phyloP scores from a whole-genome alignment of 2,797 vertebrate species.

The Channa striata region DNA sequence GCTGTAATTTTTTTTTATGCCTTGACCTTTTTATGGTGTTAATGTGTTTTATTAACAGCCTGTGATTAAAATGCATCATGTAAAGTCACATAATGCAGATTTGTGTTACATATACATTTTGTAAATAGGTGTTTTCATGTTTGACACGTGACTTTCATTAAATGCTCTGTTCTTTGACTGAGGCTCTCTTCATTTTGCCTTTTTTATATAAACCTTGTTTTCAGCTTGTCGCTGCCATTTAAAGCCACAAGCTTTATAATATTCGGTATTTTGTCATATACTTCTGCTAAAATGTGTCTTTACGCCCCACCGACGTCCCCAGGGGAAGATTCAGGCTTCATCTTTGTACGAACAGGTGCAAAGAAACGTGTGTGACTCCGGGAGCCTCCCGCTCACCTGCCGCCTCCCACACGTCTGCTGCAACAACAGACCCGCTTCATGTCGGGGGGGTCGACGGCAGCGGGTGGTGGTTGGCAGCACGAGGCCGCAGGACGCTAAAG shows the following conservation, averaged over 20 bases:
- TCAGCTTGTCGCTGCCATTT: no score
- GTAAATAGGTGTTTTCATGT: constrained; percentile 8
- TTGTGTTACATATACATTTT: constrained; percentile 2
- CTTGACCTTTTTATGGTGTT: not conserved
- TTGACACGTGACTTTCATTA: constrained; percentile 30
- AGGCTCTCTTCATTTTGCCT: not conserved
- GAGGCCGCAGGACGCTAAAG: constrained; percentile 45
- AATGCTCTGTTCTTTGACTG: constrained; percentile 10
- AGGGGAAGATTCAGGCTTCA: not conserved
- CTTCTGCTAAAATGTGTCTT: no score
- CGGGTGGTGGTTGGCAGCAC: constrained; percentile 44
- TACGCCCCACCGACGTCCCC: not conserved
- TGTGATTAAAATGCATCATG: not conserved
- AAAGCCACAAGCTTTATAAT: not conserved
- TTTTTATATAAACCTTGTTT: no score
- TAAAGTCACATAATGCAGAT: not conserved
- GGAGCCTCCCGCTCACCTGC: constrained; percentile 54
- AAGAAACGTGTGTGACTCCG: constrained; percentile 2
- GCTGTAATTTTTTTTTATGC: not conserved
- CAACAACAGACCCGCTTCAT: constrained; percentile 77
- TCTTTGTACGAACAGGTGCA: constrained; percentile 5
- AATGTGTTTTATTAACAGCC: constrained; percentile 7
- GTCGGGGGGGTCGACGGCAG: constrained; percentile 11
- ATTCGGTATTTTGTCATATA: no score
- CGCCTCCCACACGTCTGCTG: constrained; percentile 61